Percentiles rank a stretch among this genome's conserved stretches.
phyloP scores from a whole-genome alignment of 2,888 invertebrate species.

The Tinea pellionella region DNA sequence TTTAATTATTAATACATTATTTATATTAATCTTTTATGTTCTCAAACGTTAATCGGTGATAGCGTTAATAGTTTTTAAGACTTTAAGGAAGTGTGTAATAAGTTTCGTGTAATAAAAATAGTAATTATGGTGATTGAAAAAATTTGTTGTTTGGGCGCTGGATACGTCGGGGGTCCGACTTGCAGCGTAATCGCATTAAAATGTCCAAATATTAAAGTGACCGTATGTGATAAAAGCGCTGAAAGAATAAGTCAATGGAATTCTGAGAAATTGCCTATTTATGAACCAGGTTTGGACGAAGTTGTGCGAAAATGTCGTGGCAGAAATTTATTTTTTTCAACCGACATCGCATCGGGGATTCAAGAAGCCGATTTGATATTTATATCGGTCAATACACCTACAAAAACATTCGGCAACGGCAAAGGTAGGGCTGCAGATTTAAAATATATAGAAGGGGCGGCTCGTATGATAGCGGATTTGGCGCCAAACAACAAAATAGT shows the following conservation, averaged over 20 bases:
- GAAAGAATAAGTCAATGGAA: slow-evolving; percentile 97
- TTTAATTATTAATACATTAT: no score
- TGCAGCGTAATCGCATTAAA: slow-evolving; percentile 97
- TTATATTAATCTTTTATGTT: no score
- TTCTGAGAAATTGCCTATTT: slow-evolving; percentile 97
- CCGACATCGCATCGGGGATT: slow-evolving; percentile 88
- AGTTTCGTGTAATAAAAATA: background rate
- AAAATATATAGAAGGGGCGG: slow-evolving; percentile 96
- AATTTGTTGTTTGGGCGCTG: slow-evolving; percentile 98
- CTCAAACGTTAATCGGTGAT: background rate
- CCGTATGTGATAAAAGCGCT: slow-evolving; percentile 94
- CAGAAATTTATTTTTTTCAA: slow-evolving; percentile 93
- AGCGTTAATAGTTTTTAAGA: background rate
- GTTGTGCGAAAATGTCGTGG: slow-evolving; percentile 91
- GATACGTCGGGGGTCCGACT: slow-evolving; percentile 99
- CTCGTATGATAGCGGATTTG: slow-evolving; percentile 94
- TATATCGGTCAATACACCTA: slow-evolving; percentile 99
- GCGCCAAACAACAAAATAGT: slow-evolving; percentile 94
- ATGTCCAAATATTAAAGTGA: slow-evolving; percentile 94
- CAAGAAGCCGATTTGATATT: slow-evolving; percentile 96
- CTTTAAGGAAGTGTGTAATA: background rate
- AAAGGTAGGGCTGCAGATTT: slow-evolving; percentile 98
- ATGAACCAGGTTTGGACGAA: slow-evolving; percentile 96
- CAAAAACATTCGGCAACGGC: slow-evolving; percentile 96
- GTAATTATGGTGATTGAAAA: slow-evolving; percentile 79